Evolutionary conservation across 2,797 vertebrate genomes (phyloP), one percentile per base, ranked within the genome.

Genomic region (Girardinus metallicus): DNA sequence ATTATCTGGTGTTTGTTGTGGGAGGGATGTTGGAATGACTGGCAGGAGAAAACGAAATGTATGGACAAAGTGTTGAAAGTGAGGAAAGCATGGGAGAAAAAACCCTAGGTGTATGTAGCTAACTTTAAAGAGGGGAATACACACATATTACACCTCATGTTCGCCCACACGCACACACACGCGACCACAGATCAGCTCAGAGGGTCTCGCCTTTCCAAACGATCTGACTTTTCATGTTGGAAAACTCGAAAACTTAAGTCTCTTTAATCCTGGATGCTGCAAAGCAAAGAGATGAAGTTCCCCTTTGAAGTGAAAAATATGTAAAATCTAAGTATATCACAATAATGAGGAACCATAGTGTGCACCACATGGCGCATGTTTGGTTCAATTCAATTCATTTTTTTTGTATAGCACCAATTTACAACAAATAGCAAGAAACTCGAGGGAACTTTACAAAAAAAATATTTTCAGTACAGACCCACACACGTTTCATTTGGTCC

Each of bases 201-300:
- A 83, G 87, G 87, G 92, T 94, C 91, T 93, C 88, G 75, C 29
- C 23, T 39, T 91, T 92, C 87, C 85, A 86, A 83, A 36, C 68
- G 74, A 72, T 80, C 68, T 18, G 43, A 3, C 49, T 80, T 80
- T 77, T 66, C 75, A 73, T 26, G 44, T 12, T 26, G 1, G 64
- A 76, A 62, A 77, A 43, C 60, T 47, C 66, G 57, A 86, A 57
- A 75, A 53, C 41, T 46, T 36, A 26, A 7, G 74, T 84, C 60
- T 81, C 49, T 39, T 8, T 72, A 21, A 44, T 76, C 47, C 39
- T 43, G 60, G 75, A 29, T 13, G 26, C n/a, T 62, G 44, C 68
- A 13, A 70, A 70, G 43, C 10, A 70, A 70, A 70, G 66, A 70
- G 66, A 43, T 43, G 39, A 43, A n/a, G 66, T 70, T 70, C 2